Evolutionary conservation across 1,140 invertebrate species (phyloP), one percentile per base, ranked within the genome.

Genomic region (Himalopsyche phryganea): DNA sequence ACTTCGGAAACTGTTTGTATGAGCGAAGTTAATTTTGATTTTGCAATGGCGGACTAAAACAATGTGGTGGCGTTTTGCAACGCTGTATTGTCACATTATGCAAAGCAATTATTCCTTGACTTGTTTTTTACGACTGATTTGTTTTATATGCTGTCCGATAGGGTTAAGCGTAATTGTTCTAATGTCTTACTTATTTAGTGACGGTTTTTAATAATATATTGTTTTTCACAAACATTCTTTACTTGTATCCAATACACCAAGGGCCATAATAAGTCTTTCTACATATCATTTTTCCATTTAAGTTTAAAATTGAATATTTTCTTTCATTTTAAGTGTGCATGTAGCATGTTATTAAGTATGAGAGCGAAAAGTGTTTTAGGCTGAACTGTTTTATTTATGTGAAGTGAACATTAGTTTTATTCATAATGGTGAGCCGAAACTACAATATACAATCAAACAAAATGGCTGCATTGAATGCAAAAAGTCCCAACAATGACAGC

Each of bases 341-440:
- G n/a, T n/a, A n/a, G n/a, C n/a, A n/a, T n/a, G n/a, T n/a, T n/a
- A n/a, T n/a, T n/a, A n/a, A n/a, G n/a, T n/a, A n/a, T 45, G 14
- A 45, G 4, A 4, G 11, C 13, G 18, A 11, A 5, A 15, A 20
- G n/a, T n/a, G 42, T 2, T 19, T n/a, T 15, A 5, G 5, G 6
- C n/a, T 15, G 17, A 45, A 45, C 5, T 17, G 15, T 45, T n/a
- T 3, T 15, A 45, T 17, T 17, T 45, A 45, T 17, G 17, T 28
- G 23, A 28, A 28, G 23, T 28, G 23, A 28, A 9, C 9, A 5
- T 3, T 28, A 28, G 3, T 28, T 28, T n/a, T 32, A 35, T 3
- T 20, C 35, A 63, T 52, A 50, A 64, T 64, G 62, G 62, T 64
- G 32, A 64, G 62, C 50, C 35, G 62, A 58, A 64, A 64, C 44